These are phyloP conservation scores for Aphelinus certus DNA, from an alignment of 1,140 invertebrate genomes.

Conservation along the genomic window DNA sequence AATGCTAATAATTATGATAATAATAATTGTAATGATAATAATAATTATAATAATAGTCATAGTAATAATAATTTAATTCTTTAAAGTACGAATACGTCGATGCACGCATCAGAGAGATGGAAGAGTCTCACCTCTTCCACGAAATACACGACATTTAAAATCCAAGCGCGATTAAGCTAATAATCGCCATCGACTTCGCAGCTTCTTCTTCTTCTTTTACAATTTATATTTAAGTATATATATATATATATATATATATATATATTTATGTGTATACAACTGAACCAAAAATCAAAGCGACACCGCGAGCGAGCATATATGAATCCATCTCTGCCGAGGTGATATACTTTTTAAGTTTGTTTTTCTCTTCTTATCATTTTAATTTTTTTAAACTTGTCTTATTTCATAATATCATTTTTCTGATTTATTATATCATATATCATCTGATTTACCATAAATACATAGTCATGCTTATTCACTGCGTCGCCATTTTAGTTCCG, in stretches of 20 bases:
- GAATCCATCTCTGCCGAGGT: conserved; percentile 25
- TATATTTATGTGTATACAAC: conserved; percentile 17
- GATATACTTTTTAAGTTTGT: conserved; percentile 6
- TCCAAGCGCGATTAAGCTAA: conserved; percentile 36
- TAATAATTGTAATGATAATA: background rate
- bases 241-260: conserved; percentile 41
- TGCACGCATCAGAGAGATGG: conserved; percentile 16
- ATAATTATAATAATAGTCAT: conserved; percentile 12
- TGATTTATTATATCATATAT: conserved; percentile 41
- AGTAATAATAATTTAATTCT: conserved; percentile 29
- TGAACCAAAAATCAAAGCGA: conserved; percentile 28
- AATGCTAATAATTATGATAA: conserved; percentile 10
- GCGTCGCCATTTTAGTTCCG: conserved; percentile 6
- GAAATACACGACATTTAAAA: conserved; percentile 27
- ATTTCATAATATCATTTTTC: conserved; percentile 14
- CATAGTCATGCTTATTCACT: conserved; percentile 36
- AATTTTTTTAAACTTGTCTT: conserved; percentile 4
- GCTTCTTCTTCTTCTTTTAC: conserved; percentile 43
- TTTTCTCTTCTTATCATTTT: conserved; percentile 2
- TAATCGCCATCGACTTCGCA: conserved; percentile 39
- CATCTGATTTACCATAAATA: conserved; percentile 47
- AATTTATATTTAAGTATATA: conserved; percentile 40
- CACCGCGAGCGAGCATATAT: conserved; percentile 20
- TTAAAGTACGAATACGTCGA: conserved; percentile 23
- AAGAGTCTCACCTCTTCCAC: conserved; percentile 1